Evolutionary conservation across 2,113 vertebrate genomes (phyloP).

Genomic region (Numenius arquata): DNA sequence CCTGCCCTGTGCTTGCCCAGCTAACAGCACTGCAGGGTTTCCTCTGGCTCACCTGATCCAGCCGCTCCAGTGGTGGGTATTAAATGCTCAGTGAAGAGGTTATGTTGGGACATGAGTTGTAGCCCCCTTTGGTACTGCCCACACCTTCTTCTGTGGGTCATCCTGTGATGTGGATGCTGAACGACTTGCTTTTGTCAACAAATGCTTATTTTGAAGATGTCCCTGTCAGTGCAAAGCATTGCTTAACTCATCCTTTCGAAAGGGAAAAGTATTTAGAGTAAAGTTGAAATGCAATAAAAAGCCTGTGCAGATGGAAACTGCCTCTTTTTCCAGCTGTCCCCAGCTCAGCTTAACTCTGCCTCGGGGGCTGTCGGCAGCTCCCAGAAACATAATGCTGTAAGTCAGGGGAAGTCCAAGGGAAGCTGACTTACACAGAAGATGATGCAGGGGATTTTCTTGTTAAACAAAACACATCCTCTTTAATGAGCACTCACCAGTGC

Average conservation of each 20-base stretch:
- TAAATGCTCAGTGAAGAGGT: neutral
- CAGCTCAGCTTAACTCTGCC: neutral
- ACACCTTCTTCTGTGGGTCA: neutral
- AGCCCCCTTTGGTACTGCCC: neutral
- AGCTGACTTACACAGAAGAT: neutral
- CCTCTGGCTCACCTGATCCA: neutral
- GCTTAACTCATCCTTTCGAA: neutral
- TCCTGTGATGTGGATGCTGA: neutral
- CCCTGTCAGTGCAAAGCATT: neutral
- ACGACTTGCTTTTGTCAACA: neutral
- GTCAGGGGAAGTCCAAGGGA: neutral
- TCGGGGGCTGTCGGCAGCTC: neutral
- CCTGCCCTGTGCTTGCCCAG: rapidly evolving
- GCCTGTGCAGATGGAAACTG: neutral
- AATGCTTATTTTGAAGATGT: neutral
- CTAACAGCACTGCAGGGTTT: neutral
- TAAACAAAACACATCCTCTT: neutral
- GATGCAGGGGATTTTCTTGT: neutral
- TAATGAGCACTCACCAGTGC: rapidly evolving
- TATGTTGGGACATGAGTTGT: rapidly evolving
- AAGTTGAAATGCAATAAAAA: constrained; percentile 24
- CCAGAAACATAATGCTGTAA: neutral
- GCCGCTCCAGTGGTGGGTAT: rapidly evolving
- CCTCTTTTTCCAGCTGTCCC: neutral
- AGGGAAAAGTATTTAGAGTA: constrained; percentile 28